These are phyloP conservation scores for Pituophis catenifer DNA, from an alignment of 2,113 vertebrate genomes.

Conservation along the genomic window DNA sequence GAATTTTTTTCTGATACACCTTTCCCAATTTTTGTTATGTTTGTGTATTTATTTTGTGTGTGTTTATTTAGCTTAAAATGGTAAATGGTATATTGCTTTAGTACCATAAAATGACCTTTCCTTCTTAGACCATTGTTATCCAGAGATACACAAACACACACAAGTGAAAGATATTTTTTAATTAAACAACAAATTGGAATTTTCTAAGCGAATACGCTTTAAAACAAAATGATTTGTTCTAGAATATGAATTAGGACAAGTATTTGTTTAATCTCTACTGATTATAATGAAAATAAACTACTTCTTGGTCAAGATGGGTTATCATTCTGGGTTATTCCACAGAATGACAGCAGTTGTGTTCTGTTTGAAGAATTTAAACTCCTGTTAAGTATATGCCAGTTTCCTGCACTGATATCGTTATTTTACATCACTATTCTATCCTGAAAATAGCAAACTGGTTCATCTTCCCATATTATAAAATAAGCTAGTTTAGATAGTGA, in stretches of 20 bases:
- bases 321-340: not conserved
- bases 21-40: too few species aligned
- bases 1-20: too few species aligned
- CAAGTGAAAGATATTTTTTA: not conserved
- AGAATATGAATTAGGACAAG: not conserved
- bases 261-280: not conserved
- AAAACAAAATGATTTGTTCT: not conserved
- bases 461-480: not conserved
- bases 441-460: not conserved
- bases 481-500: not conserved
- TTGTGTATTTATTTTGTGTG: not conserved
- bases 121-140: not conserved
- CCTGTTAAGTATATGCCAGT: not conserved
- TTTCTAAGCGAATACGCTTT: not conserved
- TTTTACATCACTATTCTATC: not conserved
- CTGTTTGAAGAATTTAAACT: too few species aligned
- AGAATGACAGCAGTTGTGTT: not conserved
- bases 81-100: not conserved
- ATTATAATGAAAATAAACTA: not conserved
- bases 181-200: not conserved
- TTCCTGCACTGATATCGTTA: not conserved
- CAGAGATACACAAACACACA: not conserved
- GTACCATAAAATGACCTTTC: not conserved
- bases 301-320: not conserved
- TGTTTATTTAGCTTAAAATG: not conserved